Evolutionary conservation across 2,797 vertebrate species (phyloP), one percentile per base, ranked within the genome.

Genomic region (Cynodonichthys magdalenae): DNA sequence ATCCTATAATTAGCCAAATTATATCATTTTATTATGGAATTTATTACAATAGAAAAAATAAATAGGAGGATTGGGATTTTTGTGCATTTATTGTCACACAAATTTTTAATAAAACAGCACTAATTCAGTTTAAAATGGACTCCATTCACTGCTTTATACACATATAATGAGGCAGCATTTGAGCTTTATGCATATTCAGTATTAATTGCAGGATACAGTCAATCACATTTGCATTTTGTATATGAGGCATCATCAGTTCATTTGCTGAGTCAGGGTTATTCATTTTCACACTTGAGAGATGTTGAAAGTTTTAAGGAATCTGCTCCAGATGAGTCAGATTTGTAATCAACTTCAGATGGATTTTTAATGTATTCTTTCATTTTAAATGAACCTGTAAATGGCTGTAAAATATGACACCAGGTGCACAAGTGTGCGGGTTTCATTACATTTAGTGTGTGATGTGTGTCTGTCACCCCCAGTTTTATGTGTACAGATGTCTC

Each of bases 401-500:
- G 36, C 36, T 39, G 36, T 3, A 1, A 20, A 46, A 59, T 24
- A 55, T 67, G 53, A 67, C 3, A 46, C 59, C 24, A 39, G 50
- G 18, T 44, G 31, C 29, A 66, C 63, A 41, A 1, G 11, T 4
- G 36, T 36, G 45, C 53, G 71, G 60, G 73, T 80, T 56, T 36
- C 69, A 78, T 81, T 66, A 69, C 77, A 68, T 70, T 71, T 27
- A 68, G 44, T 28, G 20, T 80, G 74, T 72, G 61, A 75, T 64
- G 61, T 68, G 19, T 45, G 46, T 54, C 57, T 66, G 62, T 76
- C 80, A 75, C 15, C 4, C 31, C 18, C 42, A 18, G 11, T 71
- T 83, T 82, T 73, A 78, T 69, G 63, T 49, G 73, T 67, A 61
- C 73, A 83, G 74, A 81, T 86, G 84, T 81, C 75, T 63, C 54